A percentile compares a stretch with the other conserved stretches of the same genome.
These are phyloP conservation scores for Stenoptilia bipunctidactyla DNA, from an alignment of 2,888 invertebrate genomes.

Conservation along the genomic window DNA sequence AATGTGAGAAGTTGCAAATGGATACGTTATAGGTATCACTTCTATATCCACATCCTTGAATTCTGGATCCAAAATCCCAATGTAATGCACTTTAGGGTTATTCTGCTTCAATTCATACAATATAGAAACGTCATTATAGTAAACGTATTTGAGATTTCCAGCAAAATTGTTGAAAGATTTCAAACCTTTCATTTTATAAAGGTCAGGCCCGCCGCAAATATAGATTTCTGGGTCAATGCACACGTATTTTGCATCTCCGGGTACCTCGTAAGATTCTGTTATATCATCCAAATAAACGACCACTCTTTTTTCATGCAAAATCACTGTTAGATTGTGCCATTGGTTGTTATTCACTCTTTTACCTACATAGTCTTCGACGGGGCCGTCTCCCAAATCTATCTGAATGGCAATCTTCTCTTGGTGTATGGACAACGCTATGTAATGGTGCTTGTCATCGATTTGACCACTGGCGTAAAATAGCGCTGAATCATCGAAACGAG, in stretches of 20 bases:
- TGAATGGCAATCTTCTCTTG: constrained; percentile 88
- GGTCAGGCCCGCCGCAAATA: constrained; percentile 89
- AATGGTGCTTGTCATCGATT: constrained; percentile 88
- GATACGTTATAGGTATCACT: constrained; percentile 91
- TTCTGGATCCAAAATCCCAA: constrained; percentile 84
- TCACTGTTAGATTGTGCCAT: constrained; percentile 93
- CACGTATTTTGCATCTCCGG: constrained; percentile 75
- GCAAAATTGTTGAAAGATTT: constrained; percentile 88
- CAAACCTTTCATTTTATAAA: constrained; percentile 85
- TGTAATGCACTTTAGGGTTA: constrained; percentile 88
- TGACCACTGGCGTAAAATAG: constrained; percentile 94
- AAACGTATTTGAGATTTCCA: constrained; percentile 91
- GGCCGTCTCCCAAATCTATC: constrained; percentile 88
- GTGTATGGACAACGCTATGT: constrained; percentile 88
- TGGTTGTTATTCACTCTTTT: constrained; percentile 78
- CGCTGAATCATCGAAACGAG: constrained; percentile 91
- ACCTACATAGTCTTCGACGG: constrained; percentile 77
- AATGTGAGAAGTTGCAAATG: constrained; percentile 90
- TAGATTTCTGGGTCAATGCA: constrained; percentile 96
- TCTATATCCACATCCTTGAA: constrained; percentile 87
- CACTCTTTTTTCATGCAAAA: constrained; percentile 81
- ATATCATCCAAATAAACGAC: constrained; percentile 83
- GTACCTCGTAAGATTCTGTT: constrained; percentile 77
- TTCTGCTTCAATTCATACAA: constrained; percentile 88
- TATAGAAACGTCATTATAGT: constrained; percentile 93